Evolutionary conservation across 1,140 invertebrate genomes (phyloP).

Genomic region (Orussus abietinus): DNA sequence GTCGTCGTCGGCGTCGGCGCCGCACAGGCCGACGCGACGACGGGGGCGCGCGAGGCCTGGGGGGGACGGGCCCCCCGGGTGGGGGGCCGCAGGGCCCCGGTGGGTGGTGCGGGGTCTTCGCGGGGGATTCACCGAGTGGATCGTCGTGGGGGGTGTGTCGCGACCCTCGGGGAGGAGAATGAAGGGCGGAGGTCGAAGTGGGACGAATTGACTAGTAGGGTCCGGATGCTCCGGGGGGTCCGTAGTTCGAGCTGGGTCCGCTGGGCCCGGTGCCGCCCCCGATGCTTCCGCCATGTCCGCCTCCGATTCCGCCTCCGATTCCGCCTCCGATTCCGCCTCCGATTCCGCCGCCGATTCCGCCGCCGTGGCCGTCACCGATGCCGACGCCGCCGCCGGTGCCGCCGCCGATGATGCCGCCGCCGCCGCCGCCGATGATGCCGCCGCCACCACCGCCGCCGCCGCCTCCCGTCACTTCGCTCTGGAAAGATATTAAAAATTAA

Average conservation of each 20-base stretch:
- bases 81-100: too few species aligned
- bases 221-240: conserved; percentile 57
- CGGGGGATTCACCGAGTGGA: too few species aligned
- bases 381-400: conserved; percentile 33
- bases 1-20: not conserved
- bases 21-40: too few species aligned
- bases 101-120: too few species aligned
- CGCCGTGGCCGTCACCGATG: conserved; percentile 39
- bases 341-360: conserved; percentile 41
- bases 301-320: conserved; percentile 35
- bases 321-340: conserved; percentile 38
- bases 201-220: conserved; percentile 51
- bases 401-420: conserved; percentile 29
- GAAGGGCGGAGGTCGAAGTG: too few species aligned
- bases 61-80: too few species aligned
- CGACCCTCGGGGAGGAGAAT: too few species aligned
- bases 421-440: conserved; percentile 31
- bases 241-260: conserved; percentile 61
- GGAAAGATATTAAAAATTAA: conserved; percentile 23
- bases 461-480: conserved; percentile 45
- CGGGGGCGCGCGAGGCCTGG: too few species aligned
- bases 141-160: too few species aligned
- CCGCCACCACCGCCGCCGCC: conserved; percentile 44
- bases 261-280: conserved; percentile 31
- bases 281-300: conserved; percentile 26